Evolutionary conservation across 2,888 invertebrate species (phyloP), one percentile per base, ranked within the genome.

Genomic region (Drosophila anceps): DNA sequence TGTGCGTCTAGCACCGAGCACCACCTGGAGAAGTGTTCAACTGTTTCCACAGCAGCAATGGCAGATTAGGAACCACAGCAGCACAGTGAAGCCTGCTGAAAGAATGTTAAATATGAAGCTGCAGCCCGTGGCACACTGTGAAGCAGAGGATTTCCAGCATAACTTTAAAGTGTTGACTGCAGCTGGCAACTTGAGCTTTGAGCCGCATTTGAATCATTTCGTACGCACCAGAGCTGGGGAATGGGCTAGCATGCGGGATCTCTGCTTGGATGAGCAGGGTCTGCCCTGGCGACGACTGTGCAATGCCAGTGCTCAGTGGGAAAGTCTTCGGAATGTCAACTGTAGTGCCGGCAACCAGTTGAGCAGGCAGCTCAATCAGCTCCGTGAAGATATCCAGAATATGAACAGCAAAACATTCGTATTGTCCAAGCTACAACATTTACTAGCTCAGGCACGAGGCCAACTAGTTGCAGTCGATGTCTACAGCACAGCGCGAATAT

Each of bases 231-330:
- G 66, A 54, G 93, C 94, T 43, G 94, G 94, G 1, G 93, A 93
- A 48, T 93, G 93, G 51, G 93, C 94, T 1, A 93, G 94, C 7
- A 58, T 86, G 31, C 80, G 77, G 0, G 82, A 91, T 43, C 69
- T 92, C 0, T 96, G 96, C 76, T 90, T 95, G 37, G 93, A 94
- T 86, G 86, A 91, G 6, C 94, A 94, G 82, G 95, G 95, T 2
- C 90, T 95, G 61, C 95, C 95, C 1, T 93, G 95, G 10, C 94
- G 93, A 29, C 93, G 95, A 77, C 92, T 92, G 48, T 96, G 96
- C 63, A 94, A 94, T 80, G 83, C 94, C 1, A 94, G 93, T 37
- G 81, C 84, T 24, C 67, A 61, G 10, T 96, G 96, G 96, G n/a
- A 91, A 93, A 13, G 92, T 15, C 29, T 74, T 0, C 18, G 41